Conservation (phyloP, 2,888 invertebrate genomes). For the Orthosia gracilis region DNA sequence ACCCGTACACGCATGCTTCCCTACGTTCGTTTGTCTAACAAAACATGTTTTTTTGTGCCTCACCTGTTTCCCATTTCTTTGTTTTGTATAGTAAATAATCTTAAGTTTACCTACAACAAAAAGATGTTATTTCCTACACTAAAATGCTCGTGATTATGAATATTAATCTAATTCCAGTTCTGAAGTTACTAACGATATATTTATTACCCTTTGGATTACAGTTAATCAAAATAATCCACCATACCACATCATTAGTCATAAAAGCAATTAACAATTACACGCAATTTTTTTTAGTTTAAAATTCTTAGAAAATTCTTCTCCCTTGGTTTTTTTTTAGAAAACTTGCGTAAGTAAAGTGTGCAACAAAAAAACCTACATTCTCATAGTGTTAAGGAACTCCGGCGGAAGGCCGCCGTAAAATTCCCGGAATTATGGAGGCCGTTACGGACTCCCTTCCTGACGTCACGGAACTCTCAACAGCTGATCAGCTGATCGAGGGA, state of each 20-base stretch:
- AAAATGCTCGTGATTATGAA: neutral
- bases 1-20: neutral
- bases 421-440: constrained; percentile 56
- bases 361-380: constrained; percentile 28
- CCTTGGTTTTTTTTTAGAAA: neutral
- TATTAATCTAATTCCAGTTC: neutral
- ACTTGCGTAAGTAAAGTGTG: constrained; percentile 4
- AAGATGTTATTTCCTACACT: neutral
- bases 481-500: constrained; percentile 58
- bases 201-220: neutral
- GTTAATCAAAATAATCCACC: neutral
- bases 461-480: constrained; percentile 36
- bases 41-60: neutral
- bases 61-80: neutral
- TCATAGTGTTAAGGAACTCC: constrained; percentile 32
- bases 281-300: neutral
- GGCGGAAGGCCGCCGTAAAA: constrained; percentile 53
- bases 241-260: neutral
- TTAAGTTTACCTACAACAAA: neutral
- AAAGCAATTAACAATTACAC: neutral
- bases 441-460: constrained; percentile 43
- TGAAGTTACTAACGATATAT: neutral
- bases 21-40: neutral
- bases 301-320: neutral
- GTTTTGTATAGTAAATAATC: neutral